phyloP scores from a whole-genome alignment of 2,797 vertebrate genomes.

The Crocodylus rhombifer region DNA sequence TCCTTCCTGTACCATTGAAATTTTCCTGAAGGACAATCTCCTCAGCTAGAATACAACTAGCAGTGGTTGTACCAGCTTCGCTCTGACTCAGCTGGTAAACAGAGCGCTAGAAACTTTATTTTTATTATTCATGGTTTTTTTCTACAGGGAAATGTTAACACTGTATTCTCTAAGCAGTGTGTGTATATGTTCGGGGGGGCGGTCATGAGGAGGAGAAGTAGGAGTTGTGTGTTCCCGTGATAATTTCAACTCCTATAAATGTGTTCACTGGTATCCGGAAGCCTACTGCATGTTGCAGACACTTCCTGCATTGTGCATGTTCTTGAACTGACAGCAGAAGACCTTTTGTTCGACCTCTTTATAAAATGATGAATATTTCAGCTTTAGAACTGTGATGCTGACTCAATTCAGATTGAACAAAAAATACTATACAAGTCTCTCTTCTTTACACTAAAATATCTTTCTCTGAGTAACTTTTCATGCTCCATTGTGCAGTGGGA shows the following conservation, averaged over 20 bases:
- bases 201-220: not conserved
- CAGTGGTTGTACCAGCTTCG: conserved; percentile 13
- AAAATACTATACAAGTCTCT: not conserved
- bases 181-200: not conserved
- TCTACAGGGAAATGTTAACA: conserved; percentile 40
- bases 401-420: not conserved
- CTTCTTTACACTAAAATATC: not conserved
- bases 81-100: conserved; percentile 1
- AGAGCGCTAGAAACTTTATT: not conserved
- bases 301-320: not conserved
- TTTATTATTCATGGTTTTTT: conserved; percentile 31
- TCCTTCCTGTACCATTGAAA: not conserved
- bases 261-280: conserved; percentile 3
- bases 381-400: not conserved
- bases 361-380: conserved; percentile 6
- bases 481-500: not conserved
- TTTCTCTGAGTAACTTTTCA: not conserved
- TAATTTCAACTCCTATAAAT: conserved; percentile 10
- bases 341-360: conserved; percentile 44
- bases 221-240: not conserved
- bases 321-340: conserved; percentile 6
- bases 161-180: not conserved
- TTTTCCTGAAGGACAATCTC: conserved; percentile 23
- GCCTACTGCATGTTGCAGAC: not conserved
- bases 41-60: not conserved